Percentiles rank a stretch among this genome's conserved stretches.
phyloP scores from a whole-genome alignment of 2,888 invertebrate species.

The Octodonta nipae region DNA sequence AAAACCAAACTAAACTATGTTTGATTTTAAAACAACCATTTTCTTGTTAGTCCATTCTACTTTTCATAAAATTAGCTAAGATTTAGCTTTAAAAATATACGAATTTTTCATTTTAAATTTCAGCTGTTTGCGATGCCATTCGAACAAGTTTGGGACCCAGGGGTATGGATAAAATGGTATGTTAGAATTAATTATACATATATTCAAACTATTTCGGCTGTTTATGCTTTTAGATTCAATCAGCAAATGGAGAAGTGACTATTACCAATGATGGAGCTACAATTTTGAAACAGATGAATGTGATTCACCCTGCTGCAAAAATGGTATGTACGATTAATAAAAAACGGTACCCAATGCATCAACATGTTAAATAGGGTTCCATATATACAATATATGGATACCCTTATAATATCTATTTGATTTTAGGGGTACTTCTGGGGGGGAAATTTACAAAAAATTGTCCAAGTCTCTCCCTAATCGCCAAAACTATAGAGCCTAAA shows the following conservation, averaged over 20 bases:
- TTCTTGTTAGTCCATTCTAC: too few species aligned
- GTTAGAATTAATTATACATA: constrained; percentile 9
- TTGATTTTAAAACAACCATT: too few species aligned
- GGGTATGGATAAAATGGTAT: constrained; percentile 99
- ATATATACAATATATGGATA: too few species aligned
- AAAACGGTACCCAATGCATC: too few species aligned
- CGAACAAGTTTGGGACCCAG: constrained; percentile 95
- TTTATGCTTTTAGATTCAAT: constrained; percentile 81
- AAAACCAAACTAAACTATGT: too few species aligned
- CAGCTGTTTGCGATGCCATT: constrained; percentile 97
- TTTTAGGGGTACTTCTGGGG: too few species aligned
- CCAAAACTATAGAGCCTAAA: too few species aligned
- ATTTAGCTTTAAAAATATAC: constrained; percentile 1
- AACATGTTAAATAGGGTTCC: too few species aligned
- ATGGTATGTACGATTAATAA: constrained; percentile 52
- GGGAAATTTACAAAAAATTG: too few species aligned
- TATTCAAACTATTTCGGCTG: too few species aligned
- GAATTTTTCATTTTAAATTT: constrained; percentile 26
- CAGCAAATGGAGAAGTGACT: constrained; percentile 92
- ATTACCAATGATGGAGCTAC: constrained; percentile 99
- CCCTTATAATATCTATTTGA: too few species aligned
- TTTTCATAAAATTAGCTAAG: not conserved
- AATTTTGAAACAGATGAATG: constrained; percentile 96
- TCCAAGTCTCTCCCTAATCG: too few species aligned
- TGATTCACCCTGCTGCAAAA: constrained; percentile 95